Percentiles rank a stretch among this genome's conserved stretches.
Evolutionary conservation across 2,797 vertebrate genomes (phyloP).

Genomic region (Lycodopsis pacificus): DNA sequence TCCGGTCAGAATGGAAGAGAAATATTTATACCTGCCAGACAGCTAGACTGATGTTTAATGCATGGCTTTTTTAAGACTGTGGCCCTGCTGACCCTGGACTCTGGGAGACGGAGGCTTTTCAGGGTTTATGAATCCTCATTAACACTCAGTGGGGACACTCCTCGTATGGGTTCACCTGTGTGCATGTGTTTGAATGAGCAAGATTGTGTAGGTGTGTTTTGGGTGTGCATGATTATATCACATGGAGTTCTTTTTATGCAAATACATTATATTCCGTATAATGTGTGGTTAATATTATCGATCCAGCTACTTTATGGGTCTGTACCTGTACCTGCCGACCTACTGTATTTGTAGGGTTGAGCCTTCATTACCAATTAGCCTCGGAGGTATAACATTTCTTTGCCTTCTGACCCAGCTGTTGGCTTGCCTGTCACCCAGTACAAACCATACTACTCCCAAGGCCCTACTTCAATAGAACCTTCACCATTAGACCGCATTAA

Average conservation of each 20-base stretch:
- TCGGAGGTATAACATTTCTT: slow-evolving; percentile 31
- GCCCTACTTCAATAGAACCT: slow-evolving; percentile 16
- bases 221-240: not conserved
- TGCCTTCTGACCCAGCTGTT: slow-evolving; percentile 54
- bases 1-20: slow-evolving; percentile 77
- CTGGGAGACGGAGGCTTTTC: slow-evolving; percentile 58
- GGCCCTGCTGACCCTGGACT: slow-evolving; percentile 73
- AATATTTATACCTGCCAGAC: slow-evolving; percentile 82
- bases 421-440: slow-evolving; percentile 28
- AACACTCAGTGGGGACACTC: slow-evolving; percentile 62
- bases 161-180: slow-evolving; percentile 36
- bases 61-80: slow-evolving; percentile 68
- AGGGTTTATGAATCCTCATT: slow-evolving; percentile 77
- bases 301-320: slow-evolving; percentile 20
- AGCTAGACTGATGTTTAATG: slow-evolving; percentile 82
- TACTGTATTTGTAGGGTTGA: slow-evolving; percentile 11
- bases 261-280: slow-evolving; percentile 16
- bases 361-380: slow-evolving; percentile 33
- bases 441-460: slow-evolving; percentile 46
- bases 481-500: slow-evolving; percentile 45
- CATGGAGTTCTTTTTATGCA: slow-evolving; percentile 22
- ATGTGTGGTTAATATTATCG: slow-evolving; percentile 33
- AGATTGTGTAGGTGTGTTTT: slow-evolving; percentile 22
- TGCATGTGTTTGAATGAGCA: slow-evolving; percentile 27
- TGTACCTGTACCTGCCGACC: slow-evolving; percentile 17